Evolutionary conservation across 2,888 invertebrate genomes (phyloP).

Genomic region (Brassicogethes aeneus): DNA sequence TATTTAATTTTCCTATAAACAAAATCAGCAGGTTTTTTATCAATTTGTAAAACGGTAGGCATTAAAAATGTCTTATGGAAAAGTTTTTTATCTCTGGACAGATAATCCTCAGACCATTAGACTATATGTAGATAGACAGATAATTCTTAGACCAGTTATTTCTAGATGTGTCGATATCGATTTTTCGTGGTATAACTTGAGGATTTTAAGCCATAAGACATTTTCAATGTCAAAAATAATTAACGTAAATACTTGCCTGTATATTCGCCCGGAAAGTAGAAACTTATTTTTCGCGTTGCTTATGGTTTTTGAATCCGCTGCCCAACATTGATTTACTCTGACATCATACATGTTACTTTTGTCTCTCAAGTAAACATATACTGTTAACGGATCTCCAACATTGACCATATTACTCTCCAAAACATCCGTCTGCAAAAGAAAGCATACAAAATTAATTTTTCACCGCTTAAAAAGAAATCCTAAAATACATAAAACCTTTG

Average conservation of each 20-base stretch:
- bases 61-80: neutral
- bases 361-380: constrained; percentile 61
- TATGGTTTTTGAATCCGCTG: constrained; percentile 57
- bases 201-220: neutral
- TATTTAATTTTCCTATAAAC: constrained; percentile 52
- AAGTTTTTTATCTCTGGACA: too few relatives aligned
- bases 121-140: too few relatives aligned
- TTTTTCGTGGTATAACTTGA: too few relatives aligned
- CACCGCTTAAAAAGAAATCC: too few relatives aligned
- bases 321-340: constrained; percentile 64
- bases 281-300: constrained; percentile 30
- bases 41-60: constrained; percentile 1
- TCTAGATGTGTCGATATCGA: too few relatives aligned
- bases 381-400: constrained; percentile 61
- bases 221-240: too few relatives aligned
- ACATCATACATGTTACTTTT: constrained; percentile 54
- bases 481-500: too few relatives aligned
- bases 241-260: constrained; percentile 4
- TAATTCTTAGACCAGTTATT: too few relatives aligned
- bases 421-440: neutral
- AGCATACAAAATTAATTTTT: too few relatives aligned
- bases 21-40: neutral
- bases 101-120: too few relatives aligned
- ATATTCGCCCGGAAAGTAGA: constrained; percentile 11
- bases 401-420: constrained; percentile 35